A percentile compares a stretch with the other conserved stretches of the same genome.
Evolutionary conservation across 2,797 vertebrate genomes (phyloP).

Genomic region (Luscinia luscinia): DNA sequence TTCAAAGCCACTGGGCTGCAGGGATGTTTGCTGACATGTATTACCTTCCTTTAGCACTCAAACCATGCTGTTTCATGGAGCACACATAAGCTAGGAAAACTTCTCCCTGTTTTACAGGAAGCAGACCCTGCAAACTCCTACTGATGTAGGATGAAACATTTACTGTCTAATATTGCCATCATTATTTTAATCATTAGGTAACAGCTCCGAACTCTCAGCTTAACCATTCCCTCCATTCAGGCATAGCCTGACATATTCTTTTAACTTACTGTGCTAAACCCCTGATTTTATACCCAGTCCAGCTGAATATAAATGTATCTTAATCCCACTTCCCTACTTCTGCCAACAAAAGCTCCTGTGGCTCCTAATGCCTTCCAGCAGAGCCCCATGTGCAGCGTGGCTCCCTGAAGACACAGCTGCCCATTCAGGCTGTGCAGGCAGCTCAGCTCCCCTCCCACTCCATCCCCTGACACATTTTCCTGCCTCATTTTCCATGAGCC

Average conservation of each 20-base stretch:
- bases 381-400: not conserved
- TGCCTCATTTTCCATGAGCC: not conserved
- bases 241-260: not conserved
- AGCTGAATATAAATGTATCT: not conserved
- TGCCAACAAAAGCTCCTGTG: not conserved
- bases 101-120: not conserved
- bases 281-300: not conserved
- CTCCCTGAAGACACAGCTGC: not conserved
- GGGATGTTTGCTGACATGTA: not conserved
- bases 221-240: not conserved
- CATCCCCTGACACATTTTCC: not conserved
- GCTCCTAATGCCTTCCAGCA: conserved; percentile 9
- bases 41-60: not conserved
- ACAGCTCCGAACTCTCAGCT: not conserved
- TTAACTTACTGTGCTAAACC: not conserved
- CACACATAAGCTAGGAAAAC: not conserved
- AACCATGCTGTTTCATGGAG: not conserved
- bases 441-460: conserved; percentile 24
- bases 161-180: not conserved
- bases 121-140: not conserved
- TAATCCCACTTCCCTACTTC: not conserved
- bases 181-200: not conserved
- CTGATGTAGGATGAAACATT: not conserved
- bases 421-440: not conserved
- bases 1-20: not conserved